A percentile compares a stretch with the other conserved stretches of the same genome.
phyloP scores from a whole-genome alignment of 1,140 invertebrate genomes.

The Lepidurus packardi region DNA sequence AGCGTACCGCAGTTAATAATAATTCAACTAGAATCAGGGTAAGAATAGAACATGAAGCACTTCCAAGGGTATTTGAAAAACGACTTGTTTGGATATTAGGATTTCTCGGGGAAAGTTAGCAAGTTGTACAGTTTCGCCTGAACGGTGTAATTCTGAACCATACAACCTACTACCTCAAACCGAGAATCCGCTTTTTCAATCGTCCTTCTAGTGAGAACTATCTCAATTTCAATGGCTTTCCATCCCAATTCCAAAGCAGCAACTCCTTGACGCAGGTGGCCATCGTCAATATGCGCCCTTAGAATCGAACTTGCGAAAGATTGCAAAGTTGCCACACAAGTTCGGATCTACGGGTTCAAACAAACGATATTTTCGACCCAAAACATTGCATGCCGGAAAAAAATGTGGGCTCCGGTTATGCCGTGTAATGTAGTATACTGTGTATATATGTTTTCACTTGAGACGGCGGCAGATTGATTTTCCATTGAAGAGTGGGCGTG shows the following conservation, averaged over 20 bases:
- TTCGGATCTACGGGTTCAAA: conserved; percentile 52
- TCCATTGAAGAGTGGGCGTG: conserved; percentile 13
- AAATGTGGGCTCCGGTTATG: no score
- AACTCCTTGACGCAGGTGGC: background rate
- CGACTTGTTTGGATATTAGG: background rate
- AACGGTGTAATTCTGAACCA: conserved; percentile 61
- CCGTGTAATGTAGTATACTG: no score
- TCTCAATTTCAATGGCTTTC: background rate
- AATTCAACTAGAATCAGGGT: no score
- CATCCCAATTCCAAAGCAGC: background rate
- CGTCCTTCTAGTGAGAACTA: conserved; percentile 16
- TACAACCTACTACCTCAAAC: conserved; percentile 72
- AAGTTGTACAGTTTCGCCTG: conserved; percentile 61
- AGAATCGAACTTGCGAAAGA: conserved; percentile 47
- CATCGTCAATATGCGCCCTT: conserved; percentile 45
- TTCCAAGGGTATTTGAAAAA: no score
- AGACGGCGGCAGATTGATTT: background rate
- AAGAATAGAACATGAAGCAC: no score
- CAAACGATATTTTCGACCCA: conserved; percentile 38
- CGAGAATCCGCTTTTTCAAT: conserved; percentile 42
- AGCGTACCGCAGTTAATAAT: no score
- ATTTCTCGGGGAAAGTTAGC: conserved; percentile 61
- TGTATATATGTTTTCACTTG: background rate
- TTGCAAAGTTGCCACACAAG: conserved; percentile 43
- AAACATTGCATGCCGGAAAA: no score